A percentile compares a stretch with the other conserved stretches of the same genome.
Conservation (phyloP, 2,113 vertebrate genomes). For the Oncorhynchus mykiss region DNA sequence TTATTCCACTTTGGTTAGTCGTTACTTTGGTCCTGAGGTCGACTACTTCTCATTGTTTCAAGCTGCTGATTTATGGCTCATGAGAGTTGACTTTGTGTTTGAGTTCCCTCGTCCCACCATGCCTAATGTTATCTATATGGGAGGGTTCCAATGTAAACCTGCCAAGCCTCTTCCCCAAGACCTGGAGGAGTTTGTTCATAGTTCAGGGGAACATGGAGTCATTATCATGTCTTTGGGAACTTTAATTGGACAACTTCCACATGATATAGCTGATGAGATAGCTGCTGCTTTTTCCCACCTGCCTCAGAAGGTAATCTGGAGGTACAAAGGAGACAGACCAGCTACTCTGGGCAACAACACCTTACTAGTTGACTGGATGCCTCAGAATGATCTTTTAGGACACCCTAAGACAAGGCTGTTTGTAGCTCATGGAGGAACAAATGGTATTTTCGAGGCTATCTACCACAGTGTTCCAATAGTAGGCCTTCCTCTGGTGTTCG, state of each 20-base stretch:
- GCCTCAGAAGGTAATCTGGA: conserved; percentile 73
- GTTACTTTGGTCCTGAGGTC: conserved; percentile 55
- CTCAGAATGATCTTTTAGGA: conserved; percentile 71
- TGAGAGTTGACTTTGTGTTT: conserved; percentile 76
- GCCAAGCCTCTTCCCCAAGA: conserved; percentile 63
- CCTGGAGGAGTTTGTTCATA: conserved; percentile 70
- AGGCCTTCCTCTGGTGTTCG: conserved; percentile 66
- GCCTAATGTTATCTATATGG: conserved; percentile 70
- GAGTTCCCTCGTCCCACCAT: conserved; percentile 75
- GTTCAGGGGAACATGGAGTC: conserved; percentile 69
- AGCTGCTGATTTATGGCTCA: conserved; percentile 62
- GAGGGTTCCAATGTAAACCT: conserved; percentile 74
- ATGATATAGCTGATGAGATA: conserved; percentile 51
- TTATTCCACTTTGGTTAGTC: conserved; percentile 24
- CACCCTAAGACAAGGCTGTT: conserved; percentile 64
- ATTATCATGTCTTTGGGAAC: conserved; percentile 73
- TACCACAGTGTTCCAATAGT: conserved; percentile 67
- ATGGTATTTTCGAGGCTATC: conserved; percentile 67
- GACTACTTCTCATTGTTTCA: conserved; percentile 33
- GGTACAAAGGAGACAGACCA: conserved; percentile 51
- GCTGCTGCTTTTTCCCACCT: conserved; percentile 63
- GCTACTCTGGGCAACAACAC: conserved; percentile 68
- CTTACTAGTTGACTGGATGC: conserved; percentile 67
- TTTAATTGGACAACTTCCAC: conserved; percentile 50
- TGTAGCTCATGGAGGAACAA: conserved; percentile 71